Conservation (phyloP, 1,140 invertebrate genomes). For the Hylaeus volcanicus region DNA sequence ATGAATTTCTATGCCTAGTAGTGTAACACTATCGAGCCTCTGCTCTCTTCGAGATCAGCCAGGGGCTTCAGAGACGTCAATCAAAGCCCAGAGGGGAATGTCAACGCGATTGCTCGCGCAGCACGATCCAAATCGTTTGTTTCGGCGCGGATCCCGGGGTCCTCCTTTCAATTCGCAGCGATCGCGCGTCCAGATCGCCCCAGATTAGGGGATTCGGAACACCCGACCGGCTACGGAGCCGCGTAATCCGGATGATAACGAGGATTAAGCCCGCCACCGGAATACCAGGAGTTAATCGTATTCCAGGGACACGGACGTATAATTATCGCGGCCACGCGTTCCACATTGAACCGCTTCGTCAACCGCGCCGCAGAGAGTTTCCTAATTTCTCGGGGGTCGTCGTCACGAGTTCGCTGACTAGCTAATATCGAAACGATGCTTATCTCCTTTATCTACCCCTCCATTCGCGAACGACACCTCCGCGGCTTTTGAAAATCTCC, state of each 20-base stretch:
- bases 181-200: not conserved
- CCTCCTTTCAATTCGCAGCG: slow-evolving; percentile 16
- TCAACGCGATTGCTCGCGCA: too few relatives aligned
- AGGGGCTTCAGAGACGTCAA: too few relatives aligned
- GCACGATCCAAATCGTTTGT: not conserved
- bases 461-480: not conserved
- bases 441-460: slow-evolving; percentile 15
- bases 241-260: slow-evolving; percentile 72
- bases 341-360: slow-evolving; percentile 42
- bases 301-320: slow-evolving; percentile 59
- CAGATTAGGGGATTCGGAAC: slow-evolving; percentile 34
- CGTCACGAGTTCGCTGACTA: slow-evolving; percentile 35
- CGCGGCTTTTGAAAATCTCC: not conserved
- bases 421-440: slow-evolving; percentile 28
- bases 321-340: slow-evolving; percentile 59
- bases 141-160: not conserved
- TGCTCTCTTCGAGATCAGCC: too few relatives aligned
- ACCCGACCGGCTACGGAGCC: slow-evolving; percentile 28
- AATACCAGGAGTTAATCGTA: slow-evolving; percentile 70
- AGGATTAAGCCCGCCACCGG: slow-evolving; percentile 69
- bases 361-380: slow-evolving; percentile 1
- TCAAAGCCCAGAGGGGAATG: too few relatives aligned
- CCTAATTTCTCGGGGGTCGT: slow-evolving; percentile 41
- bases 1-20: too few relatives aligned
- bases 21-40: too few relatives aligned